Percentiles rank a stretch among this genome's conserved stretches.
phyloP scores from a whole-genome alignment of 2,888 invertebrate genomes.

The Tipula lateralis region DNA sequence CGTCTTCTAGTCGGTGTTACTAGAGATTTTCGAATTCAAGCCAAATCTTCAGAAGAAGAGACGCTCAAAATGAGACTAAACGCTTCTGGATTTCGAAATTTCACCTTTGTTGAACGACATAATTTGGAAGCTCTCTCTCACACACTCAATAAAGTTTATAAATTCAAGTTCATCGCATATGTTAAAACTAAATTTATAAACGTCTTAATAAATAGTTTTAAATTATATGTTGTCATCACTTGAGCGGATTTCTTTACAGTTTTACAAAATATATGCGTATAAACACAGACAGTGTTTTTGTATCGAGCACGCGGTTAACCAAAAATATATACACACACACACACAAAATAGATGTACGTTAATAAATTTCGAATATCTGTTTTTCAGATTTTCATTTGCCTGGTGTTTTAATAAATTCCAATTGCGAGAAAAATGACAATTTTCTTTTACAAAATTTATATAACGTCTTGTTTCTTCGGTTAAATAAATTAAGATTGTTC shows the following conservation, averaged over 20 bases:
- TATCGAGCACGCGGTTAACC: neutral
- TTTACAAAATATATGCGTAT: no score
- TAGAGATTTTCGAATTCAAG: no score
- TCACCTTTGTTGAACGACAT: no score
- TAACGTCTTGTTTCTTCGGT: neutral
- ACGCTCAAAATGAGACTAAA: no score
- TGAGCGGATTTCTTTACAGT: neutral
- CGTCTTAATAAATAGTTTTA: neutral
- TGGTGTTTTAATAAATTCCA: neutral
- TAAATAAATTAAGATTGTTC: neutral
- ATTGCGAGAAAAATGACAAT: neutral
- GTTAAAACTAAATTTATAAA: neutral
- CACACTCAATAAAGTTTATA: no score
- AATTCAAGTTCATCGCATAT: neutral
- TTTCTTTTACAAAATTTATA: neutral
- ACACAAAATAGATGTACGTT: neutral
- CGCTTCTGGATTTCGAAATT: no score
- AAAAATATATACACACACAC: neutral
- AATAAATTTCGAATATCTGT: neutral
- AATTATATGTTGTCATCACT: neutral
- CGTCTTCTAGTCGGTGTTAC: no score
- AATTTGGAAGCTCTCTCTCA: no score
- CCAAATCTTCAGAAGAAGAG: no score
- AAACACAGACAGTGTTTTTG: no score
- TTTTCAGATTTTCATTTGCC: neutral